A percentile compares a stretch with the other conserved stretches of the same genome.
phyloP scores from a whole-genome alignment of 2,888 invertebrate genomes.

The Brachyopa scutellaris region DNA sequence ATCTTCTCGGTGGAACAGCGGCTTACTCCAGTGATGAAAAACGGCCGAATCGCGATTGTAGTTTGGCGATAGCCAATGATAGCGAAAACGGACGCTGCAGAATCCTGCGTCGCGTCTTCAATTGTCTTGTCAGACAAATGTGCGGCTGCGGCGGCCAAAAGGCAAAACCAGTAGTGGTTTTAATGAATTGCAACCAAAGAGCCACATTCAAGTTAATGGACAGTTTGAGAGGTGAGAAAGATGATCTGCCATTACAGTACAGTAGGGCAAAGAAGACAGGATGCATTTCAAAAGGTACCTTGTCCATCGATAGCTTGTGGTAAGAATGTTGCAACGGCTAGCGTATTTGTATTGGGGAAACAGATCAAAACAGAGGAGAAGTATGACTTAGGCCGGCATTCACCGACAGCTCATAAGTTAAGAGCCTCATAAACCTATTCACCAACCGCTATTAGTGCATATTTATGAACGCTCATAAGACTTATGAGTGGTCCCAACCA shows the following conservation, averaged over 20 bases:
- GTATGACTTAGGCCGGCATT: too few relatives aligned
- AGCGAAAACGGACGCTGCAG: conserved; percentile 32
- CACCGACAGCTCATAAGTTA: too few relatives aligned
- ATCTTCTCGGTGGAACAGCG: conserved; percentile 7
- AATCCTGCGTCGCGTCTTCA: conserved; percentile 36
- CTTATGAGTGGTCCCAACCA: too few relatives aligned
- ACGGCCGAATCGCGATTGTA: conserved; percentile 9
- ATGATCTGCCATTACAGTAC: conserved; percentile 17
- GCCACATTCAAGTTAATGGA: conserved; percentile 45
- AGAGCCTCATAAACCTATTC: too few relatives aligned
- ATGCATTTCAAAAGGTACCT: not conserved
- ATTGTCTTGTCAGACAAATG: conserved; percentile 59
- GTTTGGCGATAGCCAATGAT: conserved; percentile 33
- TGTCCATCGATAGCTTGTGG: too few relatives aligned
- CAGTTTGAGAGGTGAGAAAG: conserved; percentile 38
- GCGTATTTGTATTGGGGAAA: too few relatives aligned
- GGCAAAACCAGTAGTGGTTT: conserved; percentile 57
- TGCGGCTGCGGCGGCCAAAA: conserved; percentile 18
- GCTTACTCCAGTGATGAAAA: conserved; percentile 25
- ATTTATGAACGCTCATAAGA: too few relatives aligned
- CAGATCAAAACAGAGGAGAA: too few relatives aligned
- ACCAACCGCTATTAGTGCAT: too few relatives aligned
- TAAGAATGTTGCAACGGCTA: too few relatives aligned
- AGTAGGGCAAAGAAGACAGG: not conserved
- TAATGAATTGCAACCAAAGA: conserved; percentile 54